Evolutionary conservation across 2,797 vertebrate species (phyloP).

Genomic region (Hypotaenidia okinawae): DNA sequence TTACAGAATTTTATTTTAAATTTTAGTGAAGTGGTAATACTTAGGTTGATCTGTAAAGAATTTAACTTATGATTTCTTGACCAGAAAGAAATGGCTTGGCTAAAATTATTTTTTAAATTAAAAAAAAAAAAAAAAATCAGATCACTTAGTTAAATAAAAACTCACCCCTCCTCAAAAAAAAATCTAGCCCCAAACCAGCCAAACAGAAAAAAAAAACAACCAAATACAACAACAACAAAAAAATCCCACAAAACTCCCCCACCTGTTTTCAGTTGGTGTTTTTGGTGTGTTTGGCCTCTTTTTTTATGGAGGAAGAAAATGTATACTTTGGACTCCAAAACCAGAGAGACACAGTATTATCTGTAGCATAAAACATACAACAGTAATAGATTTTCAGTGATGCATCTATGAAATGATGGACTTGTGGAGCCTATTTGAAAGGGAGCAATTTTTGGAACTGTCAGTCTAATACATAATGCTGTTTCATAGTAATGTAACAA

Average conservation of each 20-base stretch:
- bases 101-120: neutral
- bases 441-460: neutral
- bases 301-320: neutral
- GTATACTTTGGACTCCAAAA: neutral
- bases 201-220: too few species aligned
- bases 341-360: neutral
- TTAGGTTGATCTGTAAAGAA: neutral
- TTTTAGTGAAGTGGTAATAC: neutral
- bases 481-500: neutral
- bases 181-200: too few species aligned
- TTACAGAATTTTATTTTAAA: neutral
- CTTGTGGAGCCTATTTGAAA: neutral
- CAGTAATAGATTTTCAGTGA: neutral
- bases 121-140: accelerated
- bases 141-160: neutral
- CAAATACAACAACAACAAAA: too few species aligned
- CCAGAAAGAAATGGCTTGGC: neutral
- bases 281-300: too few species aligned
- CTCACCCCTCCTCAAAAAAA: too few species aligned
- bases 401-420: neutral
- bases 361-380: neutral
- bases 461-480: neutral
- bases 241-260: too few species aligned
- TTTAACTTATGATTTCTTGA: neutral
- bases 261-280: neutral